Evolutionary conservation across 1,140 invertebrate genomes (phyloP).

Genomic region (Venustaconcha ellipsiformis): DNA sequence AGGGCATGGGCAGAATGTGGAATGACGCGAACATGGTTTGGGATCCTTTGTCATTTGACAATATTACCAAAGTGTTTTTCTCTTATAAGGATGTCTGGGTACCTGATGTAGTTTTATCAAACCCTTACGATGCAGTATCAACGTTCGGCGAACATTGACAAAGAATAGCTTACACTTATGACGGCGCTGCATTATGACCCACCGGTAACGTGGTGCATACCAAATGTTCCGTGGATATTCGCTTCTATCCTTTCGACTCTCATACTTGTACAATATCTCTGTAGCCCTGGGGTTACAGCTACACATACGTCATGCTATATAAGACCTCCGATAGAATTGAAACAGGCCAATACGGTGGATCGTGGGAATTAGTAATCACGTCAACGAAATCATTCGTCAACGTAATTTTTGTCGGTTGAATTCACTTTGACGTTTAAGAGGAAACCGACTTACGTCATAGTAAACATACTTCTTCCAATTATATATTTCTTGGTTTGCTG

Average conservation of each 20-base stretch:
- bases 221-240: conserved; percentile 14
- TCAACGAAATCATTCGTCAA: neutral
- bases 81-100: conserved; percentile 17
- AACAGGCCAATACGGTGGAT: conserved; percentile 7
- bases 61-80: neutral
- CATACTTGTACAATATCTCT: conserved; percentile 15
- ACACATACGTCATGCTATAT: neutral
- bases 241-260: conserved; percentile 24
- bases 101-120: conserved; percentile 11
- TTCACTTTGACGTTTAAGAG: conserved; percentile 11
- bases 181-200: neutral
- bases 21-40: conserved; percentile 14
- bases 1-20: neutral
- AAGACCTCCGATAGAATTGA: neutral
- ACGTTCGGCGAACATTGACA: conserved; percentile 6
- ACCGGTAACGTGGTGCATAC: conserved; percentile 9
- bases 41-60: conserved; percentile 7
- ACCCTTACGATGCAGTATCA: neutral
- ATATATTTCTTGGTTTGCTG: conserved; percentile 72
- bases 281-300: conserved; percentile 3
- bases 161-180: neutral
- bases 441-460: conserved; percentile 67
- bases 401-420: neutral
- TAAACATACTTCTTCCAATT: conserved; percentile 74
- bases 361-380: conserved; percentile 12